A percentile compares a stretch with the other conserved stretches of the same genome.
Conservation (phyloP, 1,140 invertebrate species). For the Meloidogyne hapla region DNA sequence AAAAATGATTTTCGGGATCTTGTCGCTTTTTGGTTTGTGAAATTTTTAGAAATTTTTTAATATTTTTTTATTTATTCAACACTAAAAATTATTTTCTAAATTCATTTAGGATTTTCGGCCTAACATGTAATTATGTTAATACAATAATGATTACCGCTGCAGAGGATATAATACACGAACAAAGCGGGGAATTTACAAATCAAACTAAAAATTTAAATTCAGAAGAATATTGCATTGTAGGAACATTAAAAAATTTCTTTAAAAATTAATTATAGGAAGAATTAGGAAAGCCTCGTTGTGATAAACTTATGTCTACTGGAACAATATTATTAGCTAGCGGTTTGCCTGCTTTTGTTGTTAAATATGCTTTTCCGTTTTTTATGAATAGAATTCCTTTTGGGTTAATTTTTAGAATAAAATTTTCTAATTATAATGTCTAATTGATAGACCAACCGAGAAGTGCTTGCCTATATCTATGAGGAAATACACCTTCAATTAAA, state of each 20-base stretch:
- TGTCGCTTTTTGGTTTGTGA: background rate
- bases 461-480: too few species aligned
- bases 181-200: background rate
- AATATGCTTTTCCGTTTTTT: conserved; percentile 41
- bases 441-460: too few species aligned
- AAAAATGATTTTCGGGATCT: background rate
- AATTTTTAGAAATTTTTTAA: too few species aligned
- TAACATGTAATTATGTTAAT: background rate
- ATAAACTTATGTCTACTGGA: conserved; percentile 31
- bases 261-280: conserved; percentile 8
- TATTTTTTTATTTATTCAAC: too few species aligned
- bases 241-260: background rate
- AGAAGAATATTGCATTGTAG: background rate
- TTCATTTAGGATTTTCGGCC: background rate
- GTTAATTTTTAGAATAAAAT: conserved; percentile 11
- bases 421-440: too few species aligned
- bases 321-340: conserved; percentile 38
- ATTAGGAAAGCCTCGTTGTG: conserved; percentile 22
- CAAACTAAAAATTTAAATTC: background rate
- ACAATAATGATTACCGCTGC: background rate
- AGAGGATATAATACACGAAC: background rate
- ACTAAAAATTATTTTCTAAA: too few species aligned
- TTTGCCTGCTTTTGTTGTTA: conserved; percentile 38
- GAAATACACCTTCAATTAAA: too few species aligned
- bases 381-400: conserved; percentile 45